phyloP scores from a whole-genome alignment of 1,140 invertebrate species.

The Saccostrea glomerata region DNA sequence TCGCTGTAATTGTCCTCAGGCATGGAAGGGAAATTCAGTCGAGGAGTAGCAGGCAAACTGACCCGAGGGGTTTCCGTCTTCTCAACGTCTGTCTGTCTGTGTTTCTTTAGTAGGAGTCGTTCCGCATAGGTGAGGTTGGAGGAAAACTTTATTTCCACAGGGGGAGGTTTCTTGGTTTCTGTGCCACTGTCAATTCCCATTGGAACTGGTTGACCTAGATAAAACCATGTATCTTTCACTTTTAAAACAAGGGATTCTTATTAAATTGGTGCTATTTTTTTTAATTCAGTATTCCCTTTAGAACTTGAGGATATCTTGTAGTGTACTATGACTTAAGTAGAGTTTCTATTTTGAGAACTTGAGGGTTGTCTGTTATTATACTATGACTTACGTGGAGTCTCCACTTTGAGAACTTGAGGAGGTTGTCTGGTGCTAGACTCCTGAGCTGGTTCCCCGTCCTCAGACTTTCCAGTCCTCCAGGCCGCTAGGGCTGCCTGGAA shows the following conservation, averaged over 20 bases:
- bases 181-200: constrained; percentile 58
- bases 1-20: constrained; percentile 1
- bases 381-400: constrained; percentile 4
- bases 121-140: constrained; percentile 74
- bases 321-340: no score
- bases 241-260: no score
- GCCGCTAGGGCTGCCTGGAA: constrained; percentile 77
- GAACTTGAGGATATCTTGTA: no score
- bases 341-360: no score
- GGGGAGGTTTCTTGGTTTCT: constrained; percentile 46
- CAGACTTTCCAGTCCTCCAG: constrained; percentile 70
- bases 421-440: constrained; percentile 15
- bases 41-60: constrained; percentile 5
- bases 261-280: no score
- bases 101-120: constrained; percentile 75
- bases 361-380: no score
- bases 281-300: no score
- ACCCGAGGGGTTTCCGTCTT: constrained; percentile 61
- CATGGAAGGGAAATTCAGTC: background rate
- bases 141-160: constrained; percentile 71
- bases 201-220: constrained; percentile 8
- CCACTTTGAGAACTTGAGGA: constrained; percentile 25
- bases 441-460: constrained; percentile 27
- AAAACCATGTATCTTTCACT: no score
- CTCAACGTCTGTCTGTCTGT: constrained; percentile 73